Percentiles rank a stretch among this genome's conserved stretches.
These are phyloP conservation scores for Drosophila borborema DNA, from an alignment of 2,888 invertebrate genomes.

Conservation along the genomic window DNA sequence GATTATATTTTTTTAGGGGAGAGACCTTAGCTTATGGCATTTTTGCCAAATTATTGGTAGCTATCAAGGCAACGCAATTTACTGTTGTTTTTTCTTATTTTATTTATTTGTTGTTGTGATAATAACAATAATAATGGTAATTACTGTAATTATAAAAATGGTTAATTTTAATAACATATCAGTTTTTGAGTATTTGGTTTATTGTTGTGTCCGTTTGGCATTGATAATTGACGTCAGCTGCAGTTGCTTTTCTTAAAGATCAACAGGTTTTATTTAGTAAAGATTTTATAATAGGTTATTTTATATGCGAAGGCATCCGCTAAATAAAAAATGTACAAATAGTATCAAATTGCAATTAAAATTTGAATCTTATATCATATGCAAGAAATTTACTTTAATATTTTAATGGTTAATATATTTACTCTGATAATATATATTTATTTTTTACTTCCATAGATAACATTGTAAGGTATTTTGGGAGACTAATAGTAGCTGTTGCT, in stretches of 20 bases:
- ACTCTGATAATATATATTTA: no score
- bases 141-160: constrained; percentile 62
- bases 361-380: background rate
- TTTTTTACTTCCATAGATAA: no score
- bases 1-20: constrained; percentile 15
- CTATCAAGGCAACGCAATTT: constrained; percentile 44
- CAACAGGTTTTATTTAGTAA: constrained; percentile 22
- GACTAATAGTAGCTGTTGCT: background rate
- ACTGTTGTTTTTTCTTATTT: constrained; percentile 15
- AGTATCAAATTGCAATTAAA: background rate
- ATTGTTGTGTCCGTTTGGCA: constrained; percentile 28
- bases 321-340: background rate
- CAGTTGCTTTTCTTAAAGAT: constrained; percentile 4
- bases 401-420: background rate
- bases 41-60: constrained; percentile 33
- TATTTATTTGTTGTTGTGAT: background rate
- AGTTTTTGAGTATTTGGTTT: constrained; percentile 28
- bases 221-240: constrained; percentile 36
- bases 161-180: constrained; percentile 41
- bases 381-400: background rate
- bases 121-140: constrained; percentile 33
- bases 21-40: constrained; percentile 4
- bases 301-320: background rate
- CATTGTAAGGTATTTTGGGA: constrained; percentile 2
- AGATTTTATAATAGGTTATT: background rate